Conservation (phyloP, 2,888 invertebrate species). For the Pemphredon lugubris region DNA sequence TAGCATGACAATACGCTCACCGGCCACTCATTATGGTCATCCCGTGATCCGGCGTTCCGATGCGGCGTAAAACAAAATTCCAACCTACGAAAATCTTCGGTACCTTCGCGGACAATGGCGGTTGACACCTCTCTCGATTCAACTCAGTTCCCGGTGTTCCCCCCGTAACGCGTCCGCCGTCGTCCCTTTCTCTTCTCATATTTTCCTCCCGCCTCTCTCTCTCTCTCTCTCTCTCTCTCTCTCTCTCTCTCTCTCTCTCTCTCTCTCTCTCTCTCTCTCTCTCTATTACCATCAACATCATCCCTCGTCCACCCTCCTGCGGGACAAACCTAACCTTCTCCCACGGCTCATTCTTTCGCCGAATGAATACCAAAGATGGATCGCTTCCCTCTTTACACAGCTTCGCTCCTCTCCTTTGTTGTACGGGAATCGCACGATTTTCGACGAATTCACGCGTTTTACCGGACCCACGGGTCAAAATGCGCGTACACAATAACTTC, state of each 20-base stretch:
- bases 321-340: constrained; percentile 55
- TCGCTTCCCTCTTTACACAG: constrained; percentile 71
- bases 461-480: constrained; percentile 52
- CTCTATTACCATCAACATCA: constrained; percentile 53
- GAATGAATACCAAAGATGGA: constrained; percentile 78
- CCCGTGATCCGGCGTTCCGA: constrained; percentile 59
- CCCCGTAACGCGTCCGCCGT: constrained; percentile 15
- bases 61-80: constrained; percentile 70
- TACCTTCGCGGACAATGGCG: constrained; percentile 62
- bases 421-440: constrained; percentile 68
- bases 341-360: constrained; percentile 72
- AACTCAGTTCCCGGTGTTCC: constrained; percentile 42
- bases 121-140: constrained; percentile 70
- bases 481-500: constrained; percentile 58
- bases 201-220: not conserved
- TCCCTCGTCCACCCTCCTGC: constrained; percentile 51
- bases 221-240: not conserved
- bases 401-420: constrained; percentile 65
- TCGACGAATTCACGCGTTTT: constrained; percentile 74
- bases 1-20: constrained; percentile 79
- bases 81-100: constrained; percentile 65
- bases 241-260: constrained; percentile 37
- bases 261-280: constrained; percentile 42
- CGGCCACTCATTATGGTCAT: constrained; percentile 77
- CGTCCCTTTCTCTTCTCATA: constrained; percentile 28